Percentiles rank a stretch among this genome's conserved stretches.
phyloP scores from a whole-genome alignment of 2,797 vertebrate species.

The Sebastes elongatus region DNA sequence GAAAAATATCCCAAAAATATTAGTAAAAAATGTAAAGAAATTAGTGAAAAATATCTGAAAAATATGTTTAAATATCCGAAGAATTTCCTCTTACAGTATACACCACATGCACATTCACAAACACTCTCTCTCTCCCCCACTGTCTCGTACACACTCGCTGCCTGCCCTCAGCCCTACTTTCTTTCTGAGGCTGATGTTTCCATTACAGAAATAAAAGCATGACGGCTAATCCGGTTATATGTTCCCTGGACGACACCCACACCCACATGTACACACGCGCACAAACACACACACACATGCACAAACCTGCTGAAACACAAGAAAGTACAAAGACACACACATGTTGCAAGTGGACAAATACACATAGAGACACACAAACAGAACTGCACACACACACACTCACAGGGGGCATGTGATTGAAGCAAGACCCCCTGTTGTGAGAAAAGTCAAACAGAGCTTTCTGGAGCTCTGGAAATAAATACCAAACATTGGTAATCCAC shows the following conservation, averaged over 20 bases:
- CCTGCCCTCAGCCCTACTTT: slow-evolving; percentile 68
- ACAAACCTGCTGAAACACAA: slow-evolving; percentile 4
- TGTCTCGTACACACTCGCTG: slow-evolving; percentile 19
- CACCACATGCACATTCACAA: neutral
- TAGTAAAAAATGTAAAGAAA: too few relatives aligned
- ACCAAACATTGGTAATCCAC: slow-evolving; percentile 46
- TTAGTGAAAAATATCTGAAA: too few relatives aligned
- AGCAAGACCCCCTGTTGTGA: slow-evolving; percentile 52
- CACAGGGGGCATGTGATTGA: slow-evolving; percentile 42
- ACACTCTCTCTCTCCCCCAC: neutral
- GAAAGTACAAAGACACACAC: slow-evolving; percentile 2
- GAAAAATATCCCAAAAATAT: too few relatives aligned
- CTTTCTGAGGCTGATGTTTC: slow-evolving; percentile 72
- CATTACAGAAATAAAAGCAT: slow-evolving; percentile 82
- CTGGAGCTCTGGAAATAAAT: slow-evolving; percentile 51
- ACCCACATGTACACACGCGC: slow-evolving; percentile 12
- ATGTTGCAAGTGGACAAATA: slow-evolving; percentile 32
- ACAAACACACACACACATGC: neutral
- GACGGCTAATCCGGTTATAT: slow-evolving; percentile 77
- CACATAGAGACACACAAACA: neutral
- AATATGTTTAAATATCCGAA: too few relatives aligned
- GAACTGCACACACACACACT: neutral
- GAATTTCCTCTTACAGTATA: neutral
- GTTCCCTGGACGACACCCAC: slow-evolving; percentile 72
- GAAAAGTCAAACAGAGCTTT: slow-evolving; percentile 59